Base-by-base conservation (phyloP, 2,113 vertebrate species). In the Serinus canaria region DNA sequence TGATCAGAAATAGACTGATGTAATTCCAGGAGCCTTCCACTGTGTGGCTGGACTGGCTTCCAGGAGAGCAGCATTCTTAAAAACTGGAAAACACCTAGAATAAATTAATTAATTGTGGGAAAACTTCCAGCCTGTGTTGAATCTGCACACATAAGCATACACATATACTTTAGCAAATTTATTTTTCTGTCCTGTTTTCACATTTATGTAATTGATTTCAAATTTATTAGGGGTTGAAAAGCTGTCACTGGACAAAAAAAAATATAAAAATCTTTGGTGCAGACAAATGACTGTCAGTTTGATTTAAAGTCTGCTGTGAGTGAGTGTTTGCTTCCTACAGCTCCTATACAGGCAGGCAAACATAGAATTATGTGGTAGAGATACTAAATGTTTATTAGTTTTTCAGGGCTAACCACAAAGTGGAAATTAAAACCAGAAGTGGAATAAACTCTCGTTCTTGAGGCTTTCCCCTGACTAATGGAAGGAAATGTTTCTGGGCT, bases 401-500 rank as follows among this genome's bases (percentile, higher is more conserved):
- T 95, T 93, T 91, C 80, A 92, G 78, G 89, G 76, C 80, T 87
- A 93, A 75, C 88, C 76, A 49, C 91, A 60, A 94, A 92, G 43
- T 81, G 76, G 85, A 95, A 94, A 91, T 94, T 49, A 89, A 93
- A 92, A 83, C 4, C 89, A 94, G 89, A 87, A 93, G 60, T 64
- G 30, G 46, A 77, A 67, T 63, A 87, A 94, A n/a, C 76, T 55
- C 52, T 60, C 47, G 0, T 56, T 90, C 39, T 87, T 90, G 44
- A 75, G 75, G 73, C 63, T 92, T 92, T 78, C 33, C 56, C 83
- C 76, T 83, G 67, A 47, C 68, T 78, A 92, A 67, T 59, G 52
- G 76, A 75, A 90, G 64, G 83, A 93, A 95, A 74, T 88, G n/a
- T 66, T 60, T 88, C 39, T 77, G 41, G 33, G 49, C 80, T 93